A percentile compares a stretch with the other conserved stretches of the same genome.
Conservation (phyloP, 2,797 vertebrate genomes). For the Anas flavirostris region DNA sequence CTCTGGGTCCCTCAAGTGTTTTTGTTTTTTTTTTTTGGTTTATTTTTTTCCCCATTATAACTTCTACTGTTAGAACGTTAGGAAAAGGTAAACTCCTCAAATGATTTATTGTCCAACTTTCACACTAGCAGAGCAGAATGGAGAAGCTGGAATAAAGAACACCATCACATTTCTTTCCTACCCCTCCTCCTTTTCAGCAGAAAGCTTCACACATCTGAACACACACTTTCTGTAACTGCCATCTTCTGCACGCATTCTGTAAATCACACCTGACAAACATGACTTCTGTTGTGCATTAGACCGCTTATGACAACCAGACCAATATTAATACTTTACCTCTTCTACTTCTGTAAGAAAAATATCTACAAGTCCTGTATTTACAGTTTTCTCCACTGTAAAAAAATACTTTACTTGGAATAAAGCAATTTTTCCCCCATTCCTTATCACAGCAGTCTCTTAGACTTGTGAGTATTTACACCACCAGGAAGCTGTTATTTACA, state of each 20-base stretch:
- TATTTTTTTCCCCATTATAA: neutral
- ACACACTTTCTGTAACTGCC: neutral
- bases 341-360: neutral
- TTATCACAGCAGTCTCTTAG: neutral
- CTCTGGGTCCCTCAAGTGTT: neutral
- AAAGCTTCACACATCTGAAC: neutral
- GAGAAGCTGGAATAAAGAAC: neutral
- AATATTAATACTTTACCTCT: neutral
- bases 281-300: neutral
- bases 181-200: neutral
- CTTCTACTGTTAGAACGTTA: no score
- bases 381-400: neutral
- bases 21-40: neutral
- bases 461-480: neutral
- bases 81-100: neutral
- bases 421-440: rapidly evolving
- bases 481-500: neutral
- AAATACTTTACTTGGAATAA: neutral
- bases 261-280: neutral
- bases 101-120: constrained; percentile 48
- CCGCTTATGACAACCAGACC: neutral
- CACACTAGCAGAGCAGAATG: neutral
- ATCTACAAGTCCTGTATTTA: neutral
- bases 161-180: neutral
- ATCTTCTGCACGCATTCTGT: neutral